Conservation (phyloP, 2,797 vertebrate genomes). For the Micromesistius poutassou region DNA sequence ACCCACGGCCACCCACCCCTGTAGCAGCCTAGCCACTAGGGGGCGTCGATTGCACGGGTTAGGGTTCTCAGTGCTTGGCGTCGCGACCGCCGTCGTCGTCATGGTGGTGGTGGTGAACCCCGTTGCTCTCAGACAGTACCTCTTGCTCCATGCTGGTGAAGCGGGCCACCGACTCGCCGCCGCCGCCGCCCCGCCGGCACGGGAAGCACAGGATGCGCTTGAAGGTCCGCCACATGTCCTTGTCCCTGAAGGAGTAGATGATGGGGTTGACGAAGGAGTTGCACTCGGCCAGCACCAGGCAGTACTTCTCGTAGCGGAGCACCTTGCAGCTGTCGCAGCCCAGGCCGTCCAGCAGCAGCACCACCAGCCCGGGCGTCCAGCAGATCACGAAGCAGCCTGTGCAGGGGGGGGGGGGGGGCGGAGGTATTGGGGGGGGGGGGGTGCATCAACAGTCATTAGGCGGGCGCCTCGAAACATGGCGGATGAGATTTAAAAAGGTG, state of each 20-base stretch:
- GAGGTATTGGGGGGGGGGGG: no score
- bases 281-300: conserved; percentile 86
- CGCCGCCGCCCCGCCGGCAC: conserved; percentile 26
- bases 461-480: no score
- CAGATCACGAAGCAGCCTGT: conserved; percentile 93
- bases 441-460: no score
- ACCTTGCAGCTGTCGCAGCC: conserved; percentile 69
- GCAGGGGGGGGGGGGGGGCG: conserved; percentile 22
- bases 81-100: background rate
- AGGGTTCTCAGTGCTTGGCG: conserved; percentile 16
- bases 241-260: conserved; percentile 89
- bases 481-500: no score
- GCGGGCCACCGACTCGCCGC: conserved; percentile 30
- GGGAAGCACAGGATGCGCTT: conserved; percentile 77
- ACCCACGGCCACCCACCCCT: background rate
- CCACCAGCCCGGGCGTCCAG: conserved; percentile 90
- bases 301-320: conserved; percentile 83
- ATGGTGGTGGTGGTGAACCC: conserved; percentile 3
- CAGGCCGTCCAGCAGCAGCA: conserved; percentile 87
- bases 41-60: background rate
- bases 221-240: conserved; percentile 89
- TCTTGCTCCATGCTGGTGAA: conserved; percentile 73
- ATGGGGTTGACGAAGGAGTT: conserved; percentile 89
- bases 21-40: background rate
- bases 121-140: conserved; percentile 71